Conservation (phyloP, 2,888 invertebrate species). For the Lacanobia wlatinum region DNA sequence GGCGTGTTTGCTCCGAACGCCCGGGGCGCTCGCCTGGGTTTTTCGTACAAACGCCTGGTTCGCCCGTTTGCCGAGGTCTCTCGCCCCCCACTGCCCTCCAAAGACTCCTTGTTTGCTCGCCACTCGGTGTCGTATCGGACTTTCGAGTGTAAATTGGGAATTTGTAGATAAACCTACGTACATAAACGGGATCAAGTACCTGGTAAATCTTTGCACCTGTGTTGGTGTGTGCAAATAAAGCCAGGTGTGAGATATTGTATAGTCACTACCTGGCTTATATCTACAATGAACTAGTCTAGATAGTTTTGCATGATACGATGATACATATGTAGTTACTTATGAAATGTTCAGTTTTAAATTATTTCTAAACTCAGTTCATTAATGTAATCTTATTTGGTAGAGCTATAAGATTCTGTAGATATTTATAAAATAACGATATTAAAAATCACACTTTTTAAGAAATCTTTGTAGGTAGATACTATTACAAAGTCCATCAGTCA, state of each 20-base stretch:
- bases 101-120: constrained; percentile 76
- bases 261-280: background rate
- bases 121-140: constrained; percentile 82
- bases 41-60: constrained; percentile 80
- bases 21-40: constrained; percentile 77
- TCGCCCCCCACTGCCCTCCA: constrained; percentile 60
- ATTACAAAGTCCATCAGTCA: background rate
- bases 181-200: constrained; percentile 49
- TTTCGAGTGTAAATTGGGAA: constrained; percentile 82
- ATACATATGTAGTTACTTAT: background rate
- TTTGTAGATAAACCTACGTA: constrained; percentile 70
- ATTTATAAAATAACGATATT: too few relatives aligned
- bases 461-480: too few relatives aligned
- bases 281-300: background rate
- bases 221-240: constrained; percentile 14
- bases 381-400: background rate
- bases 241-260: constrained; percentile 8
- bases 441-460: too few relatives aligned
- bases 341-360: background rate
- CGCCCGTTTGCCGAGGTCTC: constrained; percentile 72
- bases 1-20: constrained; percentile 86
- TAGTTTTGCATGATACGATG: background rate
- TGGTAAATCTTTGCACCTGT: constrained; percentile 36
- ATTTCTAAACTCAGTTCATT: background rate
- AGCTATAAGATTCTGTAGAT: too few relatives aligned